Evolutionary conservation across 1,140 invertebrate genomes (phyloP), one percentile per base, ranked within the genome.

Genomic region (Sarcophaga peregrina): DNA sequence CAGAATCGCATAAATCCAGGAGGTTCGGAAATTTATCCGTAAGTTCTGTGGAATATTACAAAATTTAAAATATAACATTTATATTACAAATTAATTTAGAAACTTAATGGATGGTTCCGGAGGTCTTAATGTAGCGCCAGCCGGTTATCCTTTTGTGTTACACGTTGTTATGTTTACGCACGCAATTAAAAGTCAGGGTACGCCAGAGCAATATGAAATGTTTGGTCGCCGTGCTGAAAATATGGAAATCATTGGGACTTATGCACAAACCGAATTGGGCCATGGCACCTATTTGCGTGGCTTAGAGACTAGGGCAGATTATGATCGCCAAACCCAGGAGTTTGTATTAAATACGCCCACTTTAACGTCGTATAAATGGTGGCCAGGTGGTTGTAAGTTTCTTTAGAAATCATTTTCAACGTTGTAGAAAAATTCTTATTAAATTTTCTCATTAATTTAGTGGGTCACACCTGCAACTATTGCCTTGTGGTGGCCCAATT

Each of bases 81-180:
- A 20, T 80, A 17, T 5, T 50, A 3, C 4, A 37, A 37, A 37
- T 37, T 37, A 52, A 10, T 81, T 72, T 20, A 85, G 84, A 17
- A 72, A 54, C 10, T 8, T 83, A 13, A 83, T 83, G 82, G 37
- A 47, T 62, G 84, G 84, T n/a, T 73, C 83, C 5, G 20, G 52
- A 15, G 82, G 58, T 48, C 9, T n/a, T 13, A 62, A 82, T 10
- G 17, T 83, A 8, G 90, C 96, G 6, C 93, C 94, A 85, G 95
- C 96, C 90, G 96, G 95, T 7, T 95, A 94, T 86, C 96, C 96
- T 0, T 90, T 97, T 3, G 92, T 93, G 0, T 90, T 97, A 0
- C 97, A 98, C 90, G 95, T 95, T 91, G 94, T 96, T 0, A 98
- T 98, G 97, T 98, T 98, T 87, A 93, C 97, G 47, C 96, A 96